phyloP scores from a whole-genome alignment of 2,888 invertebrate species.

The Synanthedon vespiformis region DNA sequence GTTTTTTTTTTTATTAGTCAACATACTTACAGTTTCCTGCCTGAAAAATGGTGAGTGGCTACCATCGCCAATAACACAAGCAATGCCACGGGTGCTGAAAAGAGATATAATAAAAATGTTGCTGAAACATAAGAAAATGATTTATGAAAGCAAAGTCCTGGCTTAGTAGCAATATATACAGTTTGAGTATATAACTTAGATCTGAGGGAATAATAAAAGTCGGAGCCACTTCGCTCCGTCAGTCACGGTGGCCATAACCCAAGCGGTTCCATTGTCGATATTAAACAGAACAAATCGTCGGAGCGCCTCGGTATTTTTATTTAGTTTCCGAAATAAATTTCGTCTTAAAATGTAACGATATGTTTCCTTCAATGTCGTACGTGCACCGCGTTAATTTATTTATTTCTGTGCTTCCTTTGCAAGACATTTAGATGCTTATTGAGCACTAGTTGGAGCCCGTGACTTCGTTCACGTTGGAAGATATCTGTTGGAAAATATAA shows the following conservation, averaged over 20 bases:
- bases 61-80: too few species aligned
- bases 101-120: too few species aligned
- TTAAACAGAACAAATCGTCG: constrained; percentile 36
- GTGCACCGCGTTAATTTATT: constrained; percentile 2
- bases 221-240: not conserved
- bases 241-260: constrained; percentile 22
- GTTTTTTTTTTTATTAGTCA: too few species aligned
- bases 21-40: too few species aligned
- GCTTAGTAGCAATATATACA: too few species aligned
- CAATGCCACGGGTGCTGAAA: too few species aligned
- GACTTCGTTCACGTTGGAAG: too few species aligned
- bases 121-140: too few species aligned
- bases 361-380: not conserved
- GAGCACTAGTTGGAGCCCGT: constrained; percentile 1
- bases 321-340: constrained; percentile 27
- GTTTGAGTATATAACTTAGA: too few species aligned
- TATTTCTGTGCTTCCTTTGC: constrained; percentile 5
- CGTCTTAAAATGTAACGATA: constrained; percentile 11
- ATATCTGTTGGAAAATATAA: too few species aligned
- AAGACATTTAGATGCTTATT: constrained; percentile 4
- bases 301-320: constrained; percentile 33
- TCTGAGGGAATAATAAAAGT: not conserved
- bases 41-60: too few species aligned
- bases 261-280: constrained; percentile 29
- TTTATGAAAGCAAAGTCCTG: too few species aligned